Evolutionary conservation across 37 sponge, comb jelly and placozoan genomes (phyloP).

Genomic region (Halichondria panicea): DNA sequence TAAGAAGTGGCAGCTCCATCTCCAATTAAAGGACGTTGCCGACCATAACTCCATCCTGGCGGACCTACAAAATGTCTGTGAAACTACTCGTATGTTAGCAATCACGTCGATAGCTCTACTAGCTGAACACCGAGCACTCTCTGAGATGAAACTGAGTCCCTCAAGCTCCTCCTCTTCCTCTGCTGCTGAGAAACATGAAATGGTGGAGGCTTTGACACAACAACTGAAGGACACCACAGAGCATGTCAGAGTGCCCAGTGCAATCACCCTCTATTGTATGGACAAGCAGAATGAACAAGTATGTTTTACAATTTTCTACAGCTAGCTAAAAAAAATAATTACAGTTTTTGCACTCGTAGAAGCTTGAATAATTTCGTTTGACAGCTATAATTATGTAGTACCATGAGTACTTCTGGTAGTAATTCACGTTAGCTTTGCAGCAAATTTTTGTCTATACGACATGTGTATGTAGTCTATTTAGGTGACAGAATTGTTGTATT

Average conservation of each 20-base stretch:
- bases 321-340: not conserved
- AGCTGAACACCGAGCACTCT: slow-evolving; percentile 5
- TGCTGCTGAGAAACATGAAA: not conserved
- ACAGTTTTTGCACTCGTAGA: not conserved
- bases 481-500: not conserved
- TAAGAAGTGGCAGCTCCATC: slow-evolving; percentile 32
- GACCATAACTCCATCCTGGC: slow-evolving; percentile 2
- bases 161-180: not conserved
- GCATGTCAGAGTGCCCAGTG: slow-evolving; percentile 46
- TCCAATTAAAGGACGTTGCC: slow-evolving; percentile 11
- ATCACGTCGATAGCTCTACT: slow-evolving; percentile 23
- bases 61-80: slow-evolving; percentile 31
- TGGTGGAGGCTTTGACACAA: slow-evolving; percentile 19
- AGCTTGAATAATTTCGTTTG: not conserved
- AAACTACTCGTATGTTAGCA: slow-evolving; percentile 34
- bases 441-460: no score
- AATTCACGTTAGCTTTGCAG: not conserved
- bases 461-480: not conserved
- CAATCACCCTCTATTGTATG: slow-evolving; percentile 45
- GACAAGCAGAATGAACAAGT: slow-evolving; percentile 28
- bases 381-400: no score
- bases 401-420: slow-evolving; percentile 1
- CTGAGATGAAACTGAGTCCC: not conserved
- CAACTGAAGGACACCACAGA: slow-evolving; percentile 15
- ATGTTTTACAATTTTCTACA: not conserved